A percentile compares a stretch with the other conserved stretches of the same genome.
Conservation (phyloP, 2,113 vertebrate genomes). For the Stegostoma tigrinum region DNA sequence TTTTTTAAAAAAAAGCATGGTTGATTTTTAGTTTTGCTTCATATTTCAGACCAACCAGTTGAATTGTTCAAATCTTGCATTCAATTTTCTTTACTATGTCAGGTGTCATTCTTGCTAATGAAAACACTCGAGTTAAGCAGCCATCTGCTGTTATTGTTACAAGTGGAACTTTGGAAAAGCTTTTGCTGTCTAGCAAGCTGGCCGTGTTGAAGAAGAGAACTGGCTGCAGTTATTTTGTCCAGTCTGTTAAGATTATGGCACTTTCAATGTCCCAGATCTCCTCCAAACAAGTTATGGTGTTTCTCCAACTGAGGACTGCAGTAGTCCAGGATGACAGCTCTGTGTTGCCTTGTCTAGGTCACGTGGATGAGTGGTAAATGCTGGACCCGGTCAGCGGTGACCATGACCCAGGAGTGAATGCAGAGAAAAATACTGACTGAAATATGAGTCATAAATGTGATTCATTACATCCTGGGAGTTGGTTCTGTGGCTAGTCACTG, state of each 20-base stretch:
- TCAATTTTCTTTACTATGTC: neutral
- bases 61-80: neutral
- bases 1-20: neutral
- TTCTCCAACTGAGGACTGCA: too few relatives aligned
- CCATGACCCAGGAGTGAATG: too few relatives aligned
- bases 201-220: neutral
- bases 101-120: neutral
- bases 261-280: too few relatives aligned
- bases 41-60: neutral
- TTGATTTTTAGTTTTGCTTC: neutral
- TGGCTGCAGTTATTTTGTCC: neutral
- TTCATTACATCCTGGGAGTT: neutral
- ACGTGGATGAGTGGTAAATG: too few relatives aligned
- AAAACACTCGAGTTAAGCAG: neutral
- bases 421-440: too few relatives aligned
- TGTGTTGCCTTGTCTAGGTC: too few relatives aligned
- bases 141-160: neutral
- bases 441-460: neutral
- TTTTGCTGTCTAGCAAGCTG: neutral
- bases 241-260: neutral
- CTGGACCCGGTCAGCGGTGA: too few relatives aligned
- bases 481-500: neutral
- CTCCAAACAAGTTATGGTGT: too few relatives aligned
- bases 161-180: neutral
- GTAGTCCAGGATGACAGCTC: too few relatives aligned